Conservation (phyloP, 64 coral and sea anemone genomes). For the Montipora cactus region DNA sequence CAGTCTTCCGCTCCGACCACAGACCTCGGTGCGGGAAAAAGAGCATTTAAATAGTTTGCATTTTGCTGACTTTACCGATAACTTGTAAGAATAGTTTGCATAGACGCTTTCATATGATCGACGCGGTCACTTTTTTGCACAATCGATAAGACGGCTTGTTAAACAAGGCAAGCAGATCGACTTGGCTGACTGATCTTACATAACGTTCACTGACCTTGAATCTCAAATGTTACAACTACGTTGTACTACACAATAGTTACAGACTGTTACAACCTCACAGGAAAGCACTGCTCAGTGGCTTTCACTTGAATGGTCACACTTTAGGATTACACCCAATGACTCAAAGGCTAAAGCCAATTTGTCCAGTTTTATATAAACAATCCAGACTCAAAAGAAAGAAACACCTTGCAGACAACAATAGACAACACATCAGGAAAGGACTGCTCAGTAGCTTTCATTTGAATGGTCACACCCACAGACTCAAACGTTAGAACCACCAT, state of each 20-base stretch:
- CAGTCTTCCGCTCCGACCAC: no score
- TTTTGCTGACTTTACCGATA: no score
- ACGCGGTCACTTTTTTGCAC: no score
- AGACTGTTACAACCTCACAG: background rate
- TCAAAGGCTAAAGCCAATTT: background rate
- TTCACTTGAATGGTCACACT: no score
- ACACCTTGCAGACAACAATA: background rate
- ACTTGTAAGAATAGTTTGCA: no score
- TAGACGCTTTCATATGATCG: no score
- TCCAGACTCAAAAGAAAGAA: no score
- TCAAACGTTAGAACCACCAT: background rate
- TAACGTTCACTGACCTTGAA: background rate
- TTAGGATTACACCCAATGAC: background rate
- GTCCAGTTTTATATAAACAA: no score
- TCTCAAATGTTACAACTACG: background rate
- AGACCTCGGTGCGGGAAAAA: no score
- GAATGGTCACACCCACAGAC: background rate
- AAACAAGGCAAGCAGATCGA: background rate
- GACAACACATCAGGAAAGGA: background rate
- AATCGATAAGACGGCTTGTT: no score
- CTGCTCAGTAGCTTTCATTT: background rate
- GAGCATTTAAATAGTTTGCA: no score
- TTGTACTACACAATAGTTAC: background rate
- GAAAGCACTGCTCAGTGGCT: no score
- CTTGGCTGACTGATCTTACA: background rate